Percentiles rank a stretch among this genome's conserved stretches.
Evolutionary conservation across 2,888 invertebrate species (phyloP).

Genomic region (Ormyrus labotus): DNA sequence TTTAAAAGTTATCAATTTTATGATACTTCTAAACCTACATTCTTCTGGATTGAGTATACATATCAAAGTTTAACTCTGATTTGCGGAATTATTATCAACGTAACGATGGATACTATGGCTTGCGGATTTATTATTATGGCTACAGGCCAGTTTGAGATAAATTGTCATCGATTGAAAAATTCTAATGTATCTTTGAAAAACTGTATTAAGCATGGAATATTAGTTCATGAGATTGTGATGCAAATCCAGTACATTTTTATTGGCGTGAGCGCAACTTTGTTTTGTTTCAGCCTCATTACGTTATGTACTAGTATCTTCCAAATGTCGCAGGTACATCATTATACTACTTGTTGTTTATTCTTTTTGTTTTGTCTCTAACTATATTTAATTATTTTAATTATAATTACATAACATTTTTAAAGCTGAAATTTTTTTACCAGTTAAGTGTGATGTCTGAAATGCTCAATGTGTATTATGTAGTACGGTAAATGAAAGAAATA

Average conservation of each 20-base stretch:
- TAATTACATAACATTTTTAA: no score
- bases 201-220: constrained; percentile 40
- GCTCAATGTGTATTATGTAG: no score
- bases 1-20: constrained; percentile 49
- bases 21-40: background rate
- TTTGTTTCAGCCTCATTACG: constrained; percentile 49
- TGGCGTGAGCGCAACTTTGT: constrained; percentile 35
- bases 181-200: background rate
- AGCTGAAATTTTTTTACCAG: no score
- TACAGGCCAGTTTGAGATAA: constrained; percentile 45
- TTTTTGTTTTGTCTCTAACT: no score
- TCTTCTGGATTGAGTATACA: constrained; percentile 33
- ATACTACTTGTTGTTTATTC: background rate
- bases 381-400: no score
- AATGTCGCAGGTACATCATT: constrained; percentile 46
- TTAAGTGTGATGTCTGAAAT: no score
- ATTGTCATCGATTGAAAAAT: constrained; percentile 26
- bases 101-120: constrained; percentile 48
- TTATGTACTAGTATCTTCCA: constrained; percentile 49
- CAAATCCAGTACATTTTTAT: constrained; percentile 52
- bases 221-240: constrained; percentile 20
- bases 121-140: constrained; percentile 50
- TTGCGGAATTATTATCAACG: constrained; percentile 46
- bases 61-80: constrained; percentile 32
- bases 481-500: no score